Evolutionary conservation across 2,888 invertebrate genomes (phyloP).

Genomic region (Epinotia brunnichana): DNA sequence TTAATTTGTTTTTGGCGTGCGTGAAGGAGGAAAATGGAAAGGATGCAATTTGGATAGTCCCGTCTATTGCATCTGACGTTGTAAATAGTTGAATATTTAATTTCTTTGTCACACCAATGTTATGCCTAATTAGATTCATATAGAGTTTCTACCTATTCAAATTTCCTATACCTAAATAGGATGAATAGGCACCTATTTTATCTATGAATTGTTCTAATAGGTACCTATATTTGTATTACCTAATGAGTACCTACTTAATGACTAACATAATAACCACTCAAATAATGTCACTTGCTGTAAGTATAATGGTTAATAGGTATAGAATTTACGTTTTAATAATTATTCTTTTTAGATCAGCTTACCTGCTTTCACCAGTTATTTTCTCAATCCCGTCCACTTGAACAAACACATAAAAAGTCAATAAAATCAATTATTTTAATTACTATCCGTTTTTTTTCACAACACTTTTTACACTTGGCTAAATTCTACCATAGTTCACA

Average conservation of each 20-base stretch:
- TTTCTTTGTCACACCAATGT: neutral
- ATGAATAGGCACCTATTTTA: too few species aligned
- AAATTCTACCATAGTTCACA: conserved; percentile 13
- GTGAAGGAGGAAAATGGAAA: too few species aligned
- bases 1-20: too few species aligned
- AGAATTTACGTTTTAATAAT: neutral
- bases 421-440: conserved; percentile 5
- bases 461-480: conserved; percentile 40
- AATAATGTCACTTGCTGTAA: neutral
- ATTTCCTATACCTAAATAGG: too few species aligned
- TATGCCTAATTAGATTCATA: too few species aligned
- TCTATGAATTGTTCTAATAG: too few species aligned
- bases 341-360: conserved; percentile 44
- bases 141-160: too few species aligned
- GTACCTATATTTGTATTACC: too few species aligned
- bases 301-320: neutral
- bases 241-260: too few species aligned
- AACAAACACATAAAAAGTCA: conserved; percentile 36
- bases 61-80: too few species aligned
- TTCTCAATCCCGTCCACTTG: conserved; percentile 65
- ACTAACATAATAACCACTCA: too few species aligned
- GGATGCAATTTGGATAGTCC: too few species aligned
- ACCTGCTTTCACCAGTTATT: conserved; percentile 63
- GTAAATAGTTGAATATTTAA: neutral
- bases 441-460: conserved; percentile 44